Evolutionary conservation across 1,140 invertebrate genomes (phyloP).

Genomic region (Sycophila sp.): DNA sequence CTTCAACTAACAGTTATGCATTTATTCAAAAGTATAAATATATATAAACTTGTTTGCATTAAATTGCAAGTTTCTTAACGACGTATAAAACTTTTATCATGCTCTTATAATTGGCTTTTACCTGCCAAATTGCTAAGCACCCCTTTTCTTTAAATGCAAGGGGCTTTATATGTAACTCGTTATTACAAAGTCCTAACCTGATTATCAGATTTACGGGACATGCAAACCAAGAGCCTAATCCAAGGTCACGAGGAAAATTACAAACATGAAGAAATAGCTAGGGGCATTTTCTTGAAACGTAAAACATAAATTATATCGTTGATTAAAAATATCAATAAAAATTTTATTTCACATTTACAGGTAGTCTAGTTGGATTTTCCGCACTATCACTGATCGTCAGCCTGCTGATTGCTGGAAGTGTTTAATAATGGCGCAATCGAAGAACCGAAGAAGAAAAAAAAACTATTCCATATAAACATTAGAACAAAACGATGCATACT

Average conservation of each 20-base stretch:
- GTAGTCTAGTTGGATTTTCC: constrained; percentile 32
- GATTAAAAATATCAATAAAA: neutral
- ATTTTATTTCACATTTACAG: constrained; percentile 22
- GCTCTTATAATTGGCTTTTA: no score
- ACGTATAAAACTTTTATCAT: no score
- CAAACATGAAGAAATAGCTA: neutral
- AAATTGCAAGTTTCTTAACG: no score
- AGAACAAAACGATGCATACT: neutral
- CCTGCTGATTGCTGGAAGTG: constrained; percentile 21
- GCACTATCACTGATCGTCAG: constrained; percentile 27
- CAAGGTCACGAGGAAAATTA: neutral
- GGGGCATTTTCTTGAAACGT: neutral
- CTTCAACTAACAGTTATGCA: no score
- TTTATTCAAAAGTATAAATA: no score
- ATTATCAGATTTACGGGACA: neutral
- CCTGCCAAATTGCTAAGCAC: no score
- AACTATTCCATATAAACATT: constrained; percentile 7
- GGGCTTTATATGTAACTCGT: neutral
- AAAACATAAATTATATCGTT: no score
- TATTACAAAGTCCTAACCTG: neutral
- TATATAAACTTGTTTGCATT: no score
- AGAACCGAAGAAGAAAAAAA: neutral
- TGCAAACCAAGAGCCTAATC: neutral
- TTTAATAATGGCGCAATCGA: neutral
- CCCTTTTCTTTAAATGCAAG: no score